Conservation (phyloP, 2,113 vertebrate species). For the Petroica traversi region DNA sequence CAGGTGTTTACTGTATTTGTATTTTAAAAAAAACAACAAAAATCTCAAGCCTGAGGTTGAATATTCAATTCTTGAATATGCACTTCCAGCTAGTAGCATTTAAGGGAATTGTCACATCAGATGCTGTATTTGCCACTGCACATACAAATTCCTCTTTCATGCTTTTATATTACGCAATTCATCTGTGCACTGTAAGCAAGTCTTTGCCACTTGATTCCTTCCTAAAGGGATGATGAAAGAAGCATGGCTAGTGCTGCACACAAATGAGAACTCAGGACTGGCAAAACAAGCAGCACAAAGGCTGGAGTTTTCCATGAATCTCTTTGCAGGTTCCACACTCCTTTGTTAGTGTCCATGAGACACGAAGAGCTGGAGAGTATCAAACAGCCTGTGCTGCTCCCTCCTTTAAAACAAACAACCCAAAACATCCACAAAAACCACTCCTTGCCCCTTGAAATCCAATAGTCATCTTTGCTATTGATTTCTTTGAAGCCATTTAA, state of each 20-base stretch:
- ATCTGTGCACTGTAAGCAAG: background rate
- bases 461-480: background rate
- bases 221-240: background rate
- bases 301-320: background rate
- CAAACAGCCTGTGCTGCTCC: background rate
- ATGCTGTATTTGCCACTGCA: background rate
- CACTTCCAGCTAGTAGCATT: background rate
- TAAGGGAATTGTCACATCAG: background rate
- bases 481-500: background rate
- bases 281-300: background rate
- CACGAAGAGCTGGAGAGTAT: background rate
- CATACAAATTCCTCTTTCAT: background rate
- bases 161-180: background rate
- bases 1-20: background rate
- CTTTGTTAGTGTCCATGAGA: background rate
- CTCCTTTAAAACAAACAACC: background rate
- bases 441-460: background rate
- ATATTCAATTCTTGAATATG: background rate
- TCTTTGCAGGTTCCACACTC: background rate
- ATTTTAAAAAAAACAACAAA: background rate
- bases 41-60: accelerated
- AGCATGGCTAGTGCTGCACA: background rate
- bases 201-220: background rate
- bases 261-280: background rate
- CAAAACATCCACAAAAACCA: background rate